phyloP scores from a whole-genome alignment of 2,888 invertebrate species.

The Pseudanteris insignis region DNA sequence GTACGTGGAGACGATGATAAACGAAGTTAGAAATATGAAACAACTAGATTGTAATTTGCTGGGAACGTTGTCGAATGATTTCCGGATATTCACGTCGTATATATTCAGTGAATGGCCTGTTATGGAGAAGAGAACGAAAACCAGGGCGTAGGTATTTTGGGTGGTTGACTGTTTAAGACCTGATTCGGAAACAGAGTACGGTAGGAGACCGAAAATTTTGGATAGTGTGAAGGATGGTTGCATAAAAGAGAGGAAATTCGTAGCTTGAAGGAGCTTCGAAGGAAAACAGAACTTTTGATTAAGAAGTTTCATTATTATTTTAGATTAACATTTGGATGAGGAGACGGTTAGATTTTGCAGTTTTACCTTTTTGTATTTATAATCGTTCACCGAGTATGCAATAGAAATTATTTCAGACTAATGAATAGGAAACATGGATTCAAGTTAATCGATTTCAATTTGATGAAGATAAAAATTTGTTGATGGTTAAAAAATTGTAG shows the following conservation, averaged over 20 bases:
- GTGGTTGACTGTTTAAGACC: slow-evolving; percentile 41
- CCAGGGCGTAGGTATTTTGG: slow-evolving; percentile 38
- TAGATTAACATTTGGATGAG: background rate
- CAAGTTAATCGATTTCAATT: no score
- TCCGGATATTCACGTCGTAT: slow-evolving; percentile 1
- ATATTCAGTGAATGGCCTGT: background rate
- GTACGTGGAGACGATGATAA: slow-evolving; percentile 41
- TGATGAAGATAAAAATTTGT: slow-evolving; percentile 4
- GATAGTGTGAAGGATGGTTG: slow-evolving; percentile 48
- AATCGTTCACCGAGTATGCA: background rate
- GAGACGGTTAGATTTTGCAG: background rate
- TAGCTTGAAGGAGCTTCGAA: slow-evolving; percentile 48
- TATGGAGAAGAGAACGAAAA: slow-evolving; percentile 7
- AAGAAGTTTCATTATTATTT: background rate
- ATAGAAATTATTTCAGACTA: no score
- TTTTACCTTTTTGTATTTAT: background rate
- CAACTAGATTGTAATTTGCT: slow-evolving; percentile 27
- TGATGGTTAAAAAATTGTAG: slow-evolving; percentile 3
- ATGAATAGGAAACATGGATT: no score
- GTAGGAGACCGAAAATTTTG: slow-evolving; percentile 49
- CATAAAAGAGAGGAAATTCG: slow-evolving; percentile 54
- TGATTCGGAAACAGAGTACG: slow-evolving; percentile 42
- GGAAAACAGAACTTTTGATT: background rate
- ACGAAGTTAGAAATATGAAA: slow-evolving; percentile 41
- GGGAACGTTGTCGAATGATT: no score